phyloP scores from a whole-genome alignment of 2,113 vertebrate species.

The Oceanodroma tethys region DNA sequence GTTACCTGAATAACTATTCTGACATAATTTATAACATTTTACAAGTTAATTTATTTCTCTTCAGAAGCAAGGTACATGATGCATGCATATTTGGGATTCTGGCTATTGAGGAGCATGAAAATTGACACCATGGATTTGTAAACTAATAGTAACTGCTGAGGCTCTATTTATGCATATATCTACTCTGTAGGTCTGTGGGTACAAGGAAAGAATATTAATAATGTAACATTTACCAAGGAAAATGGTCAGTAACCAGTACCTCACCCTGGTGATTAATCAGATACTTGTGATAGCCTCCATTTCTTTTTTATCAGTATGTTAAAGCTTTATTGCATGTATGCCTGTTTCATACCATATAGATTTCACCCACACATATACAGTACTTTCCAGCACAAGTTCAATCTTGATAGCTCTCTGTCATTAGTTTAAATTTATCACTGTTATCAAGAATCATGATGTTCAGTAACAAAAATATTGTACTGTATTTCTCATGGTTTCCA shows the following conservation, averaged over 20 bases:
- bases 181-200: not conserved
- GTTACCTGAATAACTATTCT: not conserved
- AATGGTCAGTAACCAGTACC: not conserved
- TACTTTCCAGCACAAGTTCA: not conserved
- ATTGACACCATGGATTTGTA: conserved; percentile 13
- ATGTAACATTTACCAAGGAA: not conserved
- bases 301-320: not conserved
- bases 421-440: not conserved
- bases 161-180: not conserved
- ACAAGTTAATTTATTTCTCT: not conserved
- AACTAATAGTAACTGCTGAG: conserved; percentile 13
- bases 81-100: not conserved
- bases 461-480: not conserved
- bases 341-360: not conserved
- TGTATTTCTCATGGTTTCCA: not conserved
- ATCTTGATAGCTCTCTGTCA: not conserved
- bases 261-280: not conserved
- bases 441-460: not conserved
- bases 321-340: not conserved
- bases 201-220: not conserved
- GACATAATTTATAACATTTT: not conserved
- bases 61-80: not conserved
- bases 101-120: not conserved
- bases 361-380: not conserved
- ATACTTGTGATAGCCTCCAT: not conserved